phyloP scores from a whole-genome alignment of 2,113 vertebrate genomes.

The Kryptolebias marmoratus region DNA sequence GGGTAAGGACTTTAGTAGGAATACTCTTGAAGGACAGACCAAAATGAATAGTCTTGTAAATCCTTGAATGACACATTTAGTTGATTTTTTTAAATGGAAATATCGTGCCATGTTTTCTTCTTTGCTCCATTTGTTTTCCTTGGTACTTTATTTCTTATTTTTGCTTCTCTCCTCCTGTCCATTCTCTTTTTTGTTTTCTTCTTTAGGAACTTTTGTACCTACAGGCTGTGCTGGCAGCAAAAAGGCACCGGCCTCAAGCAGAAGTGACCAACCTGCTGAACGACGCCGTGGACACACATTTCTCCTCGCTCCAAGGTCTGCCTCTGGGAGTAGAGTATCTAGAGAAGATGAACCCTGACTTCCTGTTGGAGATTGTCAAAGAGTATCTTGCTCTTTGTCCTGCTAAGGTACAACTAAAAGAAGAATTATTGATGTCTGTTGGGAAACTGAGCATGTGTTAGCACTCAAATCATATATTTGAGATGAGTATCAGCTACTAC shows the following conservation, averaged over 20 bases:
- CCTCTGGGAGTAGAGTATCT: constrained; percentile 94
- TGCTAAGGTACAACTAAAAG: constrained; percentile 81
- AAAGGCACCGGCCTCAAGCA: constrained; percentile 84
- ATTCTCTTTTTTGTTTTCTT: not conserved
- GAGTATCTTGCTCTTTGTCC: constrained; percentile 91
- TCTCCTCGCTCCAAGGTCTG: constrained; percentile 87
- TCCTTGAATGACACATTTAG: no score
- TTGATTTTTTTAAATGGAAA: not conserved
- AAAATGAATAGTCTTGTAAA: no score
- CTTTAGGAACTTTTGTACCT: constrained; percentile 90
- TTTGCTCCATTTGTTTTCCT: not conserved
- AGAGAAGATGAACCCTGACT: constrained; percentile 95
- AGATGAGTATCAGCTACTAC: no score
- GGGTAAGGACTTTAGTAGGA: constrained; percentile 72
- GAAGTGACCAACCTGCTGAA: constrained; percentile 89
- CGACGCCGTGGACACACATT: constrained; percentile 92
- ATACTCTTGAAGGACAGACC: not conserved
- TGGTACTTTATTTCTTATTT: not conserved
- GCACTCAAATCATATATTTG: no score
- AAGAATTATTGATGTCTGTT: not conserved
- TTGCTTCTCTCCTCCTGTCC: not conserved
- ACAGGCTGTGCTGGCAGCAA: constrained; percentile 86
- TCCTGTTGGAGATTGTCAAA: constrained; percentile 90
- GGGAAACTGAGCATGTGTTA: no score
- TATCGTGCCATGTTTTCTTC: not conserved